Evolutionary conservation across 2,797 vertebrate species (phyloP).

Genomic region (Delichon dasypus): DNA sequence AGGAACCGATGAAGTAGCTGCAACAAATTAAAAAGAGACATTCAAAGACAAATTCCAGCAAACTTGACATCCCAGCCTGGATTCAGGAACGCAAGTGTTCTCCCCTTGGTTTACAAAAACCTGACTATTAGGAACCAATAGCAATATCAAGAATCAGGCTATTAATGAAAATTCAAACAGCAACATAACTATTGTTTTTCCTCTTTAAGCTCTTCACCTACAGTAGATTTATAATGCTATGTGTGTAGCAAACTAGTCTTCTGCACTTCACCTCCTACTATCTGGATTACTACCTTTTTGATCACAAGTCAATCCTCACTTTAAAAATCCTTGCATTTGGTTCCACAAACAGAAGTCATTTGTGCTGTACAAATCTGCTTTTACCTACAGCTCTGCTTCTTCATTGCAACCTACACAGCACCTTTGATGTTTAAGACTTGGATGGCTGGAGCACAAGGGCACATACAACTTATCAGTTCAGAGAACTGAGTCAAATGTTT

Average conservation of each 20-base stretch:
- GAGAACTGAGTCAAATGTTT: neutral
- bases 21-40: neutral
- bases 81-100: neutral
- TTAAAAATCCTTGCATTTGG: neutral
- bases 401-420: neutral
- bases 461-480: neutral
- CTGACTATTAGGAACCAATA: neutral
- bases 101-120: neutral
- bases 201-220: neutral
- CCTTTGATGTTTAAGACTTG: neutral
- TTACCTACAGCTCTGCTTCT: neutral
- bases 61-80: neutral
- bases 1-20: constrained; percentile 84
- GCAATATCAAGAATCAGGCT: neutral
- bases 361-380: neutral
- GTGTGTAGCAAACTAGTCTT: neutral
- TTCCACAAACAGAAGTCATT: neutral
- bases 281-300: neutral
- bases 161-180: neutral
- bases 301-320: neutral
- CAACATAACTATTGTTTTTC: neutral
- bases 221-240: neutral
- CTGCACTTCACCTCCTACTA: neutral
- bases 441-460: neutral
- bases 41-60: constrained; percentile 8